phyloP scores from a whole-genome alignment of 1,140 invertebrate genomes.

The Drosophila azteca region DNA sequence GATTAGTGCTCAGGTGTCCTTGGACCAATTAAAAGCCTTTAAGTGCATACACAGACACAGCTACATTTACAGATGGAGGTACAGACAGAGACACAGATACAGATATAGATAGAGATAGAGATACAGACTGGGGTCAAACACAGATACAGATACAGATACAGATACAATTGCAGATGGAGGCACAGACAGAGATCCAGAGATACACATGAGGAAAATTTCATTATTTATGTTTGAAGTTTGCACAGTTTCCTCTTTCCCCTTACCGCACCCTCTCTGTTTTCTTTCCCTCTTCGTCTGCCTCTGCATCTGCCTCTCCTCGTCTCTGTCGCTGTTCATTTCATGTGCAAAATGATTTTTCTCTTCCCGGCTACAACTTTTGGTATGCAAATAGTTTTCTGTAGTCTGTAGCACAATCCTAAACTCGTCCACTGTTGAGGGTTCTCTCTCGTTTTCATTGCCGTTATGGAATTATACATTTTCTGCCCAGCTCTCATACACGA shows the following conservation, averaged over 20 bases:
- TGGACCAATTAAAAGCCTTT: conserved; percentile 74
- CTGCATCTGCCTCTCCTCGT: conserved; percentile 4
- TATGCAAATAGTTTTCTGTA: conserved; percentile 71
- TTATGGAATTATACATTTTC: conserved; percentile 54
- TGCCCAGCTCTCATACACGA: conserved; percentile 28
- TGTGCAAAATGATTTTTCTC: conserved; percentile 70
- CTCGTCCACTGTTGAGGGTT: not conserved
- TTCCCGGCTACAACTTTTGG: conserved; percentile 56
- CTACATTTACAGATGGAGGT: too few species aligned
- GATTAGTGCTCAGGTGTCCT: conserved; percentile 63
- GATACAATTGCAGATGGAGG: not conserved
- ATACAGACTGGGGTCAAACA: not conserved
- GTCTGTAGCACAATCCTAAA: too few species aligned
- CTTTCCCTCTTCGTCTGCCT: not conserved
- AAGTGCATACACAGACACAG: conserved; percentile 25
- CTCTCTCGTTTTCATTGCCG: not conserved
- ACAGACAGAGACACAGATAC: not conserved
- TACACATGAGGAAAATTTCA: conserved; percentile 50
- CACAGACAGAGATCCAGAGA: conserved; percentile 3
- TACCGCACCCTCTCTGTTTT: not conserved
- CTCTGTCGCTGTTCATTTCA: conserved; percentile 67
- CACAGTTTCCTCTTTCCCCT: conserved; percentile 2
- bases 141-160: conserved; percentile 13
- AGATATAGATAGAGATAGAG: not conserved
- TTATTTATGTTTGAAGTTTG: conserved; percentile 74